Conservation (phyloP, 2,113 vertebrate species). For the Chiloscyllium plagiosum region DNA sequence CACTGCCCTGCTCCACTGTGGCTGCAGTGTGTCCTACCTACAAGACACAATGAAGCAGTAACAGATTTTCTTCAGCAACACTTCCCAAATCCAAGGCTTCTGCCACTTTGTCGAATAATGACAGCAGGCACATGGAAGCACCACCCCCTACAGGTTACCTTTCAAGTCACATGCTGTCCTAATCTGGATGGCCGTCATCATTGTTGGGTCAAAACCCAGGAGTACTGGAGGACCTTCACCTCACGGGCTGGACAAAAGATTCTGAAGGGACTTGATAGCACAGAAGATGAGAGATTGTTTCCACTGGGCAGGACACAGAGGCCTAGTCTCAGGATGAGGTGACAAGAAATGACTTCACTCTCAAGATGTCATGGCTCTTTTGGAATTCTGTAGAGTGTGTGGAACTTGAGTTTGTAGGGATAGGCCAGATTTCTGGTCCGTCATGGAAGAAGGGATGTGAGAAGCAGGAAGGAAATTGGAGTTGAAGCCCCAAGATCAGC, state of each 20-base stretch:
- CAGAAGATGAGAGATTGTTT: too few species aligned
- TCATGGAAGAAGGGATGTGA: too few species aligned
- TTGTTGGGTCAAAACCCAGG: not conserved
- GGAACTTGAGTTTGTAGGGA: too few species aligned
- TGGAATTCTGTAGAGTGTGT: too few species aligned
- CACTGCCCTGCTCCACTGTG: not conserved
- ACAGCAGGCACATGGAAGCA: not conserved
- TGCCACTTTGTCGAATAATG: not conserved
- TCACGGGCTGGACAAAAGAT: not conserved
- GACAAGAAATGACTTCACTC: too few species aligned
- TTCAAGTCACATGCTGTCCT: not conserved
- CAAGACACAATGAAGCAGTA: not conserved
- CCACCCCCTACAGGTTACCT: not conserved
- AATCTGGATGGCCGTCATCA: not conserved
- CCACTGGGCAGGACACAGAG: too few species aligned
- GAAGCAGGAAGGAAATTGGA: too few species aligned
- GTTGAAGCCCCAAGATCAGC: too few species aligned
- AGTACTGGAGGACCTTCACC: not conserved
- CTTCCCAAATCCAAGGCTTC: not conserved
- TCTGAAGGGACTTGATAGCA: too few species aligned
- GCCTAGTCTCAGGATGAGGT: too few species aligned
- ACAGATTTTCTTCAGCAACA: not conserved
- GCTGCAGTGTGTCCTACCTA: not conserved
- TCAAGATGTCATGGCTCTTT: too few species aligned
- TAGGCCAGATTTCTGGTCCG: too few species aligned